Base-by-base conservation (phyloP, 1,140 invertebrate genomes). In the Drosophila arawakana region DNA sequence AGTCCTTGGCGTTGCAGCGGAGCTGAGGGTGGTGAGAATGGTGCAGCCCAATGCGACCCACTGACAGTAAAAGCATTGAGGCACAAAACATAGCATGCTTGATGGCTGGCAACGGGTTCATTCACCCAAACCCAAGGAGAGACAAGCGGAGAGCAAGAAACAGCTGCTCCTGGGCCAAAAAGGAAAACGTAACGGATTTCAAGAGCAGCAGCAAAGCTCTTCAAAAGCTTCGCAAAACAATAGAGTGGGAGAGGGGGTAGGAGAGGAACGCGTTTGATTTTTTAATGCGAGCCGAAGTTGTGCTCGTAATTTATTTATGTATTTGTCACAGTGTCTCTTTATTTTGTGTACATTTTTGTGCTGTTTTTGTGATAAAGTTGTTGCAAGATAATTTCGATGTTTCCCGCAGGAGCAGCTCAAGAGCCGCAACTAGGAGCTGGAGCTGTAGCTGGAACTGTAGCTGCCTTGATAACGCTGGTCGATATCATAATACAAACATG, bases 401-500 rank as follows among this genome's bases (percentile, higher is more conserved):
- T 30, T 52, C 72, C 66, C 72, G 9, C 78, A 81, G 76, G 82
- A 79, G 46, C 54, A 55, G 18, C 18, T 21, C 18, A 21, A 2
- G 18, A 21, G 7, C 35, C 1, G 7, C n/a, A 30, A 21, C 18
- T 21, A 61, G 30, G 6, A 3, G 47, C 13, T 10, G 10, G 44
- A 11, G 68, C 25, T 11, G 8, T 15, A 3, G 47, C 13, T 10
- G 10, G 44, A 11, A 63, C 25, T 11, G 8, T 15, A 15, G 8
- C n/a, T 55, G 39, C 76, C 15, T 59, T 88, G 83, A 88, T 88
- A 89, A 88, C 73, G 67, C 25, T 21, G 52, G 84, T 89, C 84
- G 84, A 89, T 89, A 89, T 89, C 85, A 81, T 90, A 89, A 90
- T 90, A 89, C 88, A 89, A 89, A 89, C 85, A 89, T 66, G 81